A percentile compares a stretch with the other conserved stretches of the same genome.
phyloP scores from a whole-genome alignment of 2,797 vertebrate genomes.

The Tragopan temminckii region DNA sequence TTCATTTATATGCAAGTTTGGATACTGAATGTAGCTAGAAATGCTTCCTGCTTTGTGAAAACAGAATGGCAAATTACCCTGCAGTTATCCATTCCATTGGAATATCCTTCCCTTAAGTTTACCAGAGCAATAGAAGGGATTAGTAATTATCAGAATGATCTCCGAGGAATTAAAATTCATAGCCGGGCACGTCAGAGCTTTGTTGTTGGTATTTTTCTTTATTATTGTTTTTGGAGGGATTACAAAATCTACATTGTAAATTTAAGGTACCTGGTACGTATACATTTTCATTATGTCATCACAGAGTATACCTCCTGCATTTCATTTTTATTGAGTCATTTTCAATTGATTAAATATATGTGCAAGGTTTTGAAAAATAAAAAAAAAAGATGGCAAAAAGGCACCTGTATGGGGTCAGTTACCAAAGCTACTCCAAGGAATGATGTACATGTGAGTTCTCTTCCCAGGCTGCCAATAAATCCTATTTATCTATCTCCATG shows the following conservation, averaged over 20 bases:
- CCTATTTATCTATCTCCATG: not conserved
- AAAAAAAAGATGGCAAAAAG: not conserved
- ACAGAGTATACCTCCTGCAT: not conserved
- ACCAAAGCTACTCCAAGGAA: not conserved
- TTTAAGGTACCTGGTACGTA: not conserved
- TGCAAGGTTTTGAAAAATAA: not conserved
- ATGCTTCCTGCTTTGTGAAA: constrained; percentile 38
- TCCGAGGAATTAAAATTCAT: constrained; percentile 50
- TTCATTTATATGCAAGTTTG: constrained; percentile 46
- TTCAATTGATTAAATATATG: not conserved
- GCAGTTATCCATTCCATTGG: constrained; percentile 42
- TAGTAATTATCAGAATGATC: constrained; percentile 45
- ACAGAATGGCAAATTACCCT: constrained; percentile 30
- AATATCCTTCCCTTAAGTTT: constrained; percentile 63
- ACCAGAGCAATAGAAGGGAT: constrained; percentile 12
- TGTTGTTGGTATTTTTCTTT: not conserved
- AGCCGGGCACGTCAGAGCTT: not conserved
- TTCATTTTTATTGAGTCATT: not conserved
- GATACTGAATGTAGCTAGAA: not conserved
- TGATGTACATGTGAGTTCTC: not conserved
- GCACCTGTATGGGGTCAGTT: not conserved
- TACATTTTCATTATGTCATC: not conserved
- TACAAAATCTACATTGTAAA: not conserved
- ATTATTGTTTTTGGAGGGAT: not conserved
- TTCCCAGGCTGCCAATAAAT: not conserved